Evolutionary conservation across 2,888 invertebrate species (phyloP), one percentile per base, ranked within the genome.

Genomic region (Mythimna ferrago): DNA sequence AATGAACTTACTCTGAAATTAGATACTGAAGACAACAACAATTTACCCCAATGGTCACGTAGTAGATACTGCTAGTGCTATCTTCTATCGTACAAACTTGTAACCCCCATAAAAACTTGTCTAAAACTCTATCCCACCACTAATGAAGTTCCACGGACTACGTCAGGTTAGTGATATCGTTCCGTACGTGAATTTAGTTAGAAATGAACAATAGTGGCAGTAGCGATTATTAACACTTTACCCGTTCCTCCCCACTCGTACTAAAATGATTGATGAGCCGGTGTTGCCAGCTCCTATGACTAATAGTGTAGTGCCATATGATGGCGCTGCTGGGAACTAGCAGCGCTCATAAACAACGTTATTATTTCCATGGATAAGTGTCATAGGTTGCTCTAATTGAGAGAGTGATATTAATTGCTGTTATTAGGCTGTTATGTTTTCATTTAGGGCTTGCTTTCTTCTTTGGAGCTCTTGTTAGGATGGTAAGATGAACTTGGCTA

Each of bases 141-240:
- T 69, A 65, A 66, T 69, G 35, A 80, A 76, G 54, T 68, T 61
- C 60, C 21, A 79, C 61, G 38, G 44, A 51, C 2, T 57, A 79
- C 60, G 26, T 58, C 65, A 71, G 58, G 62, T 73, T 75, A 80
- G 82, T 81, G 80, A 82, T 85, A 85, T 83, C 71, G 73, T 82
- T 73, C 67, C 78, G 58, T 76, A 72, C 60, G 66, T 78, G 82
- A 79, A 83, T 90, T 89, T 89, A 86, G 90, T 89, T 88, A 88
- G 90, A 90, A 92, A 90, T 88, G 89, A 90, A 94, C 93, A 94
- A 93, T 94, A 92, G 92, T 90, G 90, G 89, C 89, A 83, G 88
- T 89, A 90, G 90, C 93, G 90, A 94, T 94, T 94, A 94, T 94
- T 94, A 95, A 94, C 95, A 94, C 94, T 94, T 94, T 93, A 93